Conservation (phyloP, 2,113 vertebrate species). For the Upupa epops region DNA sequence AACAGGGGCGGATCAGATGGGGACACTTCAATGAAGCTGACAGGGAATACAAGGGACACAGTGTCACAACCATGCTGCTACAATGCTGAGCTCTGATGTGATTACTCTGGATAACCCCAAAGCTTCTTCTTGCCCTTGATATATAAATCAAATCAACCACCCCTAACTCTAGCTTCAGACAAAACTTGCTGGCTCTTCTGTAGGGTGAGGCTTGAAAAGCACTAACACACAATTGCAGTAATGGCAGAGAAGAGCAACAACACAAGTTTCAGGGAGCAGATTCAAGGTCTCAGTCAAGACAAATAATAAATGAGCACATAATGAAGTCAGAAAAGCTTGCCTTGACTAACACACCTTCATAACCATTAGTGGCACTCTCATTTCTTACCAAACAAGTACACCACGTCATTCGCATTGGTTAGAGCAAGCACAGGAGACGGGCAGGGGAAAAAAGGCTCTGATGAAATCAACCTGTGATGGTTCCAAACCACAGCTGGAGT, state of each 20-base stretch:
- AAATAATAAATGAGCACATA: neutral
- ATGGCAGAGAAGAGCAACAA: neutral
- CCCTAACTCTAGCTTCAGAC: neutral
- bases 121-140: neutral
- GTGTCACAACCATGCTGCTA: neutral
- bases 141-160: neutral
- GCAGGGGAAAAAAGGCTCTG: neutral
- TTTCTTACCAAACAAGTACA: neutral
- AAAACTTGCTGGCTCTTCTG: neutral
- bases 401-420: neutral
- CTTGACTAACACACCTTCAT: neutral
- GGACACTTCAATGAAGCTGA: neutral
- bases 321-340: neutral
- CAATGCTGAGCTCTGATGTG: neutral
- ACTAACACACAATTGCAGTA: neutral
- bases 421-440: neutral
- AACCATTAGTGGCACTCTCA: neutral
- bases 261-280: neutral
- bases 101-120: neutral
- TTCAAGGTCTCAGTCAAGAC: neutral
- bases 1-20: neutral
- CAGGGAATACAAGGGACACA: neutral
- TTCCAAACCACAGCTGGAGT: fast-evolving
- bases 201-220: neutral
- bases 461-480: neutral